These are phyloP conservation scores for Alectura lathami DNA, from an alignment of 2,113 vertebrate species.

Conservation along the genomic window DNA sequence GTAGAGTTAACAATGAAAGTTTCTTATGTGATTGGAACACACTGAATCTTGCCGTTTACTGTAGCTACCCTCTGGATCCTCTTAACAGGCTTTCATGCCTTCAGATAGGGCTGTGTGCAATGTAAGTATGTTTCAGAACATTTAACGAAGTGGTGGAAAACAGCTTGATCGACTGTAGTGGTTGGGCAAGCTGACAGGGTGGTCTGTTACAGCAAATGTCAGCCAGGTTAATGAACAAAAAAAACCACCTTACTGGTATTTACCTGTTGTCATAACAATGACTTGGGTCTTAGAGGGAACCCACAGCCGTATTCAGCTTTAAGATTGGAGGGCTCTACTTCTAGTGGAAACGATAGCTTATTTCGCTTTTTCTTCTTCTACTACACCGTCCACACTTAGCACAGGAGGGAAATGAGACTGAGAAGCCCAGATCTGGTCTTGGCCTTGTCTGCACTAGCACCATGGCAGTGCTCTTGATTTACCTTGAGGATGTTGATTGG, in stretches of 20 bases:
- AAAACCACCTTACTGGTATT: not conserved
- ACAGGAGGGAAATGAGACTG: not conserved
- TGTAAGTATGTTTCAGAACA: not conserved
- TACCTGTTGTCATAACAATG: not conserved
- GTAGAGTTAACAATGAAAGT: not conserved
- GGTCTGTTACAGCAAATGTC: not conserved
- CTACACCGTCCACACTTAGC: not conserved
- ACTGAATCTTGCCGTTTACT: not conserved
- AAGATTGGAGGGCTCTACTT: not conserved
- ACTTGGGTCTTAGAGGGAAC: not conserved
- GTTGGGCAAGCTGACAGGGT: not conserved
- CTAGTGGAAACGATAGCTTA: not conserved
- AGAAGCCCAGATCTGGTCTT: not conserved
- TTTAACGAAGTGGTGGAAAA: not conserved
- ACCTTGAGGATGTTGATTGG: not conserved
- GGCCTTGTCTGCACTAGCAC: not conserved
- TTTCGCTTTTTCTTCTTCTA: not conserved
- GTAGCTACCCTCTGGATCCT: not conserved
- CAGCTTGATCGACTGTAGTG: not conserved
- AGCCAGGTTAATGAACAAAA: not conserved
- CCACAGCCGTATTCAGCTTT: not conserved
- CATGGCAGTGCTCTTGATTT: not conserved
- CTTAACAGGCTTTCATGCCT: not conserved
- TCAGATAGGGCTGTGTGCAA: not conserved
- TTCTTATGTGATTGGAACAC: not conserved